phyloP scores from a whole-genome alignment of 2,797 vertebrate genomes.

The Sebastes dallii region DNA sequence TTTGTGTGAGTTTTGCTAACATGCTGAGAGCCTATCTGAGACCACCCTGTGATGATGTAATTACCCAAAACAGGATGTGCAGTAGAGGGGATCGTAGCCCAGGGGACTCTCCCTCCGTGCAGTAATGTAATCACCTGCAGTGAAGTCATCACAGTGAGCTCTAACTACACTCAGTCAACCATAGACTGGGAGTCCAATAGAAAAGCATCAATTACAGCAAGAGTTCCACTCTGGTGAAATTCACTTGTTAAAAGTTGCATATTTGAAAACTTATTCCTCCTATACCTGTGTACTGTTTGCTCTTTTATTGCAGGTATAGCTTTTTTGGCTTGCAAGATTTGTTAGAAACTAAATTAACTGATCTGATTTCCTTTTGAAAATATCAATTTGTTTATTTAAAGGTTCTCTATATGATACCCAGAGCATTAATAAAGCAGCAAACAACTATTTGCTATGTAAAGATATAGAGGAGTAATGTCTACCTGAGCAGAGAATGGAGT shows the following conservation, averaged over 20 bases:
- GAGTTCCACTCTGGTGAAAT: background rate
- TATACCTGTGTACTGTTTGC: background rate
- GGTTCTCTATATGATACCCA: too few relatives aligned
- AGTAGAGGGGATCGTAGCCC: conserved; percentile 38
- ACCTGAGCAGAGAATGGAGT: too few relatives aligned
- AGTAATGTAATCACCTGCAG: conserved; percentile 60
- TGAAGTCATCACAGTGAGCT: conserved; percentile 29
- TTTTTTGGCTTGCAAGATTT: background rate
- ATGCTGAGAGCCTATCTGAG: conserved; percentile 42
- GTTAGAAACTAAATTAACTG: background rate
- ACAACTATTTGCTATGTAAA: too few relatives aligned
- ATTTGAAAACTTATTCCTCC: background rate
- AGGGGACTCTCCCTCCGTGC: conserved; percentile 25
- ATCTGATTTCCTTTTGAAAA: background rate
- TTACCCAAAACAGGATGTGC: conserved; percentile 62
- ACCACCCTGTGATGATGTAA: conserved; percentile 65
- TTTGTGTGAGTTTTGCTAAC: conserved; percentile 40
- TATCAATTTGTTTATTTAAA: background rate
- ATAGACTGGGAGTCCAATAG: background rate
- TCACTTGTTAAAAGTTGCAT: background rate
- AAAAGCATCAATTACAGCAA: background rate
- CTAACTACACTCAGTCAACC: conserved; percentile 5
- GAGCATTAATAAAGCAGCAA: too few relatives aligned
- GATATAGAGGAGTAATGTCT: too few relatives aligned
- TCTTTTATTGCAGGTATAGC: background rate